Percentiles rank a stretch among this genome's conserved stretches.
Evolutionary conservation across 2,113 vertebrate genomes (phyloP).

Genomic region (Callocephalon fimbriatum): DNA sequence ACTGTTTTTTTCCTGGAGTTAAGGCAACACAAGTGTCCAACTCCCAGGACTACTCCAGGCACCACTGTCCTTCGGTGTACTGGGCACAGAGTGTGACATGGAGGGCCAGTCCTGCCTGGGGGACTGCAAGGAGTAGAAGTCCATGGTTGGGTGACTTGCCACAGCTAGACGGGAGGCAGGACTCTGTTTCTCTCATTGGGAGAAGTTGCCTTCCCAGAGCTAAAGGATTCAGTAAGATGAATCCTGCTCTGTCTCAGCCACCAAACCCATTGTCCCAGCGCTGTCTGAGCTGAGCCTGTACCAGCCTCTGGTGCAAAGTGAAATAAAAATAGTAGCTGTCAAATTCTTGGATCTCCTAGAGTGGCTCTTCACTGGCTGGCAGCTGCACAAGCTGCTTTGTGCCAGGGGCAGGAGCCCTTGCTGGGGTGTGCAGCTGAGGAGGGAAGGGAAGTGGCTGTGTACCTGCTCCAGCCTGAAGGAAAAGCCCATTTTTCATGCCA

Average conservation of each 20-base stretch:
- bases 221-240: neutral
- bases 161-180: fast-evolving
- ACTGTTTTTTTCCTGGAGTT: neutral
- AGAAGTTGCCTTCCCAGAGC: neutral
- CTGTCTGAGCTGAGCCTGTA: neutral
- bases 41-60: neutral
- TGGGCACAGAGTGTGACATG: neutral
- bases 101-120: too few relatives aligned
- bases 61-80: neutral
- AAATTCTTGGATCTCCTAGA: neutral
- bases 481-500: neutral
- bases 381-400: neutral
- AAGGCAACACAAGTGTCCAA: fast-evolving
- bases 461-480: neutral
- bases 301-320: neutral
- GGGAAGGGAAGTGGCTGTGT: neutral
- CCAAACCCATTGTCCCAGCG: neutral
- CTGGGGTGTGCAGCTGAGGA: neutral
- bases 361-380: neutral
- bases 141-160: fast-evolving
- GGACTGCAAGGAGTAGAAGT: neutral
- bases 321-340: neutral
- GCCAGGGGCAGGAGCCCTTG: neutral
- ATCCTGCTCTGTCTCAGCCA: neutral
- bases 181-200: neutral